Percentiles rank a stretch among this genome's conserved stretches.
These are phyloP conservation scores for Oryzias dopingdopingensis DNA, from an alignment of 2,797 vertebrate genomes.

Conservation along the genomic window DNA sequence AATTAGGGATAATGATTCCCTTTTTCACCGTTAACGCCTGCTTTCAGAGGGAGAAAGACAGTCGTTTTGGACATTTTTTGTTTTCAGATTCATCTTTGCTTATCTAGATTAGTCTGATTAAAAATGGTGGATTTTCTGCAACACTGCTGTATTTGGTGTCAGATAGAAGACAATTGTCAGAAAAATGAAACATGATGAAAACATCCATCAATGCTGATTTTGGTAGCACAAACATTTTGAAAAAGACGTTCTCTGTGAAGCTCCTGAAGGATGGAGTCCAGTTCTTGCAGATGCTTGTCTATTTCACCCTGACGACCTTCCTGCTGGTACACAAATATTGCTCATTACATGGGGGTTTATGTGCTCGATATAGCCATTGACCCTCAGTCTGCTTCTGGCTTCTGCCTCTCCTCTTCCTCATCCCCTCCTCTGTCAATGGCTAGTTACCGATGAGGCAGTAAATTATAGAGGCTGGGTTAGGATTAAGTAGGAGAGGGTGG, in stretches of 20 bases:
- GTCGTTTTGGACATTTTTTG: conserved; percentile 12
- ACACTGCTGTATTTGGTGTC: not conserved
- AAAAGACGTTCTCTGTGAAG: not conserved
- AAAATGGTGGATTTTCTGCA: conserved; percentile 29
- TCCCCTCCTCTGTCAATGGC: conserved; percentile 64
- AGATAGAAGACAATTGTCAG: conserved; percentile 10
- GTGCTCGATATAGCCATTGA: conserved; percentile 73
- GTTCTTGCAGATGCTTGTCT: conserved; percentile 46
- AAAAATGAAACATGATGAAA: conserved; percentile 15
- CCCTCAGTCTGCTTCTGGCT: conserved; percentile 60
- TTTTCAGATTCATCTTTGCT: conserved; percentile 34
- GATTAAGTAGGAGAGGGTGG: conserved; percentile 62
- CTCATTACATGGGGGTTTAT: conserved; percentile 78
- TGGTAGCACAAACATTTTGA: conserved; percentile 4
- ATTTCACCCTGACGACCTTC: conserved; percentile 65
- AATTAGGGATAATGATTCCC: conserved; percentile 52
- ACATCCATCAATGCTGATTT: conserved; percentile 10
- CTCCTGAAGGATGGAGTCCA: conserved; percentile 36
- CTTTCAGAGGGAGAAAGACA: conserved; percentile 34
- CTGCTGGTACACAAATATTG: conserved; percentile 75
- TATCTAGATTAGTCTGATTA: conserved; percentile 44
- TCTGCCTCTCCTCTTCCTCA: conserved; percentile 55
- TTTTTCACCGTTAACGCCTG: conserved; percentile 23
- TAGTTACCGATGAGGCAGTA: conserved; percentile 68
- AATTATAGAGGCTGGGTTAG: conserved; percentile 66